phyloP scores from a whole-genome alignment of 1,140 invertebrate species.

The Nasonia giraulti region DNA sequence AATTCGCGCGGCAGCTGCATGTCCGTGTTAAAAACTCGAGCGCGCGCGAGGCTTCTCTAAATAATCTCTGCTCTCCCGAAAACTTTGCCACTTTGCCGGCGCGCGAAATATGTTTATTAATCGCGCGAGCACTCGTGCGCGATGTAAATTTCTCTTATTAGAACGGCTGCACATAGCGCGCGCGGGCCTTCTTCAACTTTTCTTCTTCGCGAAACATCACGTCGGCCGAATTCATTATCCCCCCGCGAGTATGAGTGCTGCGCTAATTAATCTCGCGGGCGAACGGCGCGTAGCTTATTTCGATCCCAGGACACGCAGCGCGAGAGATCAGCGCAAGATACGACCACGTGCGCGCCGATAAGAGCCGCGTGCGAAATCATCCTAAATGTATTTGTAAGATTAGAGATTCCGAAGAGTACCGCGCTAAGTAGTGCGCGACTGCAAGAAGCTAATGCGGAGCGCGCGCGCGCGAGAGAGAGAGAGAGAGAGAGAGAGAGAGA shows the following conservation, averaged over 20 bases:
- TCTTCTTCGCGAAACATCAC: constrained; percentile 1
- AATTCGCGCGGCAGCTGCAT: constrained; percentile 59
- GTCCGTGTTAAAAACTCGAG: constrained; percentile 28
- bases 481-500: constrained; percentile 60
- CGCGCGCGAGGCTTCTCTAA: constrained; percentile 52
- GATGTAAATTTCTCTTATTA: constrained; percentile 45
- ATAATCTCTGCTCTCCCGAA: constrained; percentile 61
- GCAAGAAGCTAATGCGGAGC: constrained; percentile 40
- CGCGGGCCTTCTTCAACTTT: background rate
- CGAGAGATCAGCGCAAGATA: background rate
- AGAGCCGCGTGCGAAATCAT: constrained; percentile 60
- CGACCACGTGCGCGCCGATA: background rate
- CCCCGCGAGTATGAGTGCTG: background rate
- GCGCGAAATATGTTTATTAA: constrained; percentile 65
- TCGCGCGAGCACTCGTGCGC: constrained; percentile 49
- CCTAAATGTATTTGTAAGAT: constrained; percentile 61
- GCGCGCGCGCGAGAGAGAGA: constrained; percentile 59
- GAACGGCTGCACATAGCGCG: background rate
- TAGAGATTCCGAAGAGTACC: constrained; percentile 58
- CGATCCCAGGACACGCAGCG: background rate
- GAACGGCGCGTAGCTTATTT: background rate
- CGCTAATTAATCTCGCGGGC: background rate
- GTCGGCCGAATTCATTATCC: background rate
- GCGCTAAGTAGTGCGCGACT: background rate
- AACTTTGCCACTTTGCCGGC: constrained; percentile 61